Base-by-base conservation (phyloP, 2,888 invertebrate genomes). In the Kryphioiulus occultus region DNA sequence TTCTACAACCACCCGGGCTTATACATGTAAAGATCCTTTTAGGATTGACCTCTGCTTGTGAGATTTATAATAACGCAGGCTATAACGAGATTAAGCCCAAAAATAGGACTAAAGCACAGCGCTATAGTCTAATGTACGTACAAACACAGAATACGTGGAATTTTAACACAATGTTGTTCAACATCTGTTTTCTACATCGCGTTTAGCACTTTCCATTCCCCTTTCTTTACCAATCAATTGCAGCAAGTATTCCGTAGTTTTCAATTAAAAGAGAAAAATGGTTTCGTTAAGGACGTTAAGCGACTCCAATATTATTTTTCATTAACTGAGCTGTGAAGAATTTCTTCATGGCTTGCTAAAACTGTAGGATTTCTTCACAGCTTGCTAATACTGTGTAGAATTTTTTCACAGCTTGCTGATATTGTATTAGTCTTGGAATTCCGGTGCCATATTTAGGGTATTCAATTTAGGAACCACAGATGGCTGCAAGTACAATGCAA, bases 51-150 rank as follows among this genome's bases (percentile, higher is more conserved):
- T 15, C 59, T 59, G n/a, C 19, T n/a, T 59, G 59, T 3, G 5
- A 59, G 59, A 59, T 59, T 59, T 59, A n/a, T n/a, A 59, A 59
- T n/a, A 59, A 59, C 59, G 59, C 59, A 59, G n/a, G n/a, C 3
- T n/a, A 19, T 59, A 59, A 59, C 19, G 7, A 59, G 59, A 59
- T 59, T 59, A n/a, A 59, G n/a, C n/a, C 2, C 5, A 59, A 59
- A 15, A 0, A 4, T 53, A 17, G 9, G 53, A 3, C 59, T 0
- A 59, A 59, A 35, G 7, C 19, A 53, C 17, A 53, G 59, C n/a
- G 59, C 19, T 17, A 53, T 12, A 53, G 15, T n/a, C n/a, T n/a
- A n/a, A n/a, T n/a, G n/a, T n/a, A 42, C 42, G 15, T 15, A 42
- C 12, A 47, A 3, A 15, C 47, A 47, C 47, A 12, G 47, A 47